Percentiles rank a stretch among this genome's conserved stretches.
phyloP scores from a whole-genome alignment of 2,888 invertebrate genomes.

The Stenurella melanura region DNA sequence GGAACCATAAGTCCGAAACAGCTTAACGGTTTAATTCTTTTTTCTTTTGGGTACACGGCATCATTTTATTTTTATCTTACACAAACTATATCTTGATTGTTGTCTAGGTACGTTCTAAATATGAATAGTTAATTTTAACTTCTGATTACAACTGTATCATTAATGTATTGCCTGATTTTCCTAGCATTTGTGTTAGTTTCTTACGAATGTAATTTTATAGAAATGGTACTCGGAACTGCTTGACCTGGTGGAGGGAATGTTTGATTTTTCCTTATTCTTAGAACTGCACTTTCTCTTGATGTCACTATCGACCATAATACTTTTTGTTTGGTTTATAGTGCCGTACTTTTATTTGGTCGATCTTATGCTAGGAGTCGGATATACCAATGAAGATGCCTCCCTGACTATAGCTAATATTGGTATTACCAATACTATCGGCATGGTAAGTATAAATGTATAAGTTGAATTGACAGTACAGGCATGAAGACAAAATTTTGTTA shows the following conservation, averaged over 20 bases:
- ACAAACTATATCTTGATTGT: too few species aligned
- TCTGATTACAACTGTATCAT: too few species aligned
- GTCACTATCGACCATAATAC: conserved; percentile 88
- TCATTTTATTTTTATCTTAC: too few species aligned
- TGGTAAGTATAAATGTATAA: conserved; percentile 76
- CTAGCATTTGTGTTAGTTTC: neutral
- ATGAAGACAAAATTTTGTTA: too few species aligned
- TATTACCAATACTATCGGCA: conserved; percentile 92
- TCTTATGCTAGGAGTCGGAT: conserved; percentile 82
- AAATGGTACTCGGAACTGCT: conserved; percentile 83
- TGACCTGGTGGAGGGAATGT: conserved; percentile 81
- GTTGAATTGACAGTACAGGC: neutral
- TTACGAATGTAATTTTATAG: conserved; percentile 73
- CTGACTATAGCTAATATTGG: conserved; percentile 90
- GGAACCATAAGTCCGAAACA: too few species aligned
- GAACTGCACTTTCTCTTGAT: conserved; percentile 87
- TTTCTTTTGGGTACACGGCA: conserved; percentile 17
- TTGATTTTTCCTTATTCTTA: conserved; percentile 87
- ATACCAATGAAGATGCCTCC: conserved; percentile 84
- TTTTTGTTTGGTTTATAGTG: conserved; percentile 96
- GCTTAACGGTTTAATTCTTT: conserved; percentile 20
- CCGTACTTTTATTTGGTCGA: conserved; percentile 96
- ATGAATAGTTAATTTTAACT: too few species aligned
- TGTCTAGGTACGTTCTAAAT: too few species aligned
- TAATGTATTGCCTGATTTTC: neutral